Conservation (phyloP, 1,140 invertebrate species). For the Carposina sasakii region DNA sequence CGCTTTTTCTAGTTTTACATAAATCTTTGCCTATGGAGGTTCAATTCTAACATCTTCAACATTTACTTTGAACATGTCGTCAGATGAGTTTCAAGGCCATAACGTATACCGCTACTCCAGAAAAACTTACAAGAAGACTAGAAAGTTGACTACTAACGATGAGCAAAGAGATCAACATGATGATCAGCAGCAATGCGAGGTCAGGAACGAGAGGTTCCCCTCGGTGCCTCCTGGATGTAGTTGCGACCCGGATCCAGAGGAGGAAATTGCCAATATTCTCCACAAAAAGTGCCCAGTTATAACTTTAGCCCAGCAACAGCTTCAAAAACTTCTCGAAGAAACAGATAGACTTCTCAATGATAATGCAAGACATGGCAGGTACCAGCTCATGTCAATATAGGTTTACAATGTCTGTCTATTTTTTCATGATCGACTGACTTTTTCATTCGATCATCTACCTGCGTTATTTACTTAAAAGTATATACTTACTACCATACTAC, state of each 20-base stretch:
- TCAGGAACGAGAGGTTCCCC: constrained; percentile 16
- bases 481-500: too few relatives aligned
- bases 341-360: constrained; percentile 46
- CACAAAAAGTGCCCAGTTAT: constrained; percentile 63
- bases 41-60: too few relatives aligned
- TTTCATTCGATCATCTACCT: too few relatives aligned
- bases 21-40: too few relatives aligned
- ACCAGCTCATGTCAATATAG: too few relatives aligned
- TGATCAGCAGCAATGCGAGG: constrained; percentile 21
- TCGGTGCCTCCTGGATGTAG: constrained; percentile 36
- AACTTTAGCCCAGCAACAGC: constrained; percentile 54
- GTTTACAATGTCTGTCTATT: too few relatives aligned
- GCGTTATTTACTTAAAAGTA: too few relatives aligned
- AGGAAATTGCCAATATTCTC: constrained; percentile 50
- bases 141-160: too few relatives aligned
- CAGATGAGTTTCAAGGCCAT: constrained; percentile 30
- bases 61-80: too few relatives aligned
- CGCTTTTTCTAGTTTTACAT: too few relatives aligned
- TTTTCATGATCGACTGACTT: too few relatives aligned
- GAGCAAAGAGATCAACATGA: too few relatives aligned
- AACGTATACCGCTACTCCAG: constrained; percentile 35
- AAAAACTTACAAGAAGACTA: constrained; percentile 30
- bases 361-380: constrained; percentile 49
- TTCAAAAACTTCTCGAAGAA: constrained; percentile 50
- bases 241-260: constrained; percentile 46